Evolutionary conservation across 2,888 invertebrate genomes (phyloP).

Genomic region (Polymixis flavicincta): DNA sequence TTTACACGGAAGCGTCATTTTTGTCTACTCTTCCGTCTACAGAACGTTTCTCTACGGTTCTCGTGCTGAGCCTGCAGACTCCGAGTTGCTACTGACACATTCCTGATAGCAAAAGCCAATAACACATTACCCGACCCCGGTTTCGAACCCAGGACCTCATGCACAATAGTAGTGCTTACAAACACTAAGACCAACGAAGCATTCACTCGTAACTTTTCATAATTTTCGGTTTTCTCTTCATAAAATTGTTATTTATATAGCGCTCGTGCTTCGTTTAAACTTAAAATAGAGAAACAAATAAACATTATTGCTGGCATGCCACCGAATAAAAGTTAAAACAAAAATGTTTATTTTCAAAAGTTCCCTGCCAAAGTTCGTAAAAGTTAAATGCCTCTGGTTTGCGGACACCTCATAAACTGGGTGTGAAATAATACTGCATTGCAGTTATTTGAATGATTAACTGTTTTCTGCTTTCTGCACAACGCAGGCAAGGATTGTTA

Average conservation of each 20-base stretch:
- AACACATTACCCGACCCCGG: no score
- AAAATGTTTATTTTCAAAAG: conserved; percentile 41
- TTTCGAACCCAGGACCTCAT: no score
- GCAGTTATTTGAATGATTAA: conserved; percentile 59
- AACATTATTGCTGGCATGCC: neutral
- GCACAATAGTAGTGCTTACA: no score
- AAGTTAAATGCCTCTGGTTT: conserved; percentile 19
- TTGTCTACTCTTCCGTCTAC: no score
- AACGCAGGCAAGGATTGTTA: conserved; percentile 14
- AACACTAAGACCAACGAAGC: no score
- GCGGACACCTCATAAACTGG: conserved; percentile 44
- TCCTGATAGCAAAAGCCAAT: no score
- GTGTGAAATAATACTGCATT: conserved; percentile 62
- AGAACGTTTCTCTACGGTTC: no score
- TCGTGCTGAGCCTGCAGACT: no score
- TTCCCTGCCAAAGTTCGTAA: conserved; percentile 25
- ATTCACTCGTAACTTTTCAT: neutral
- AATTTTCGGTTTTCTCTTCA: neutral
- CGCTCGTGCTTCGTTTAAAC: neutral
- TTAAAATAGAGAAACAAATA: conserved; percentile 17
- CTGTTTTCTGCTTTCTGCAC: conserved; percentile 35
- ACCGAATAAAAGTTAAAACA: conserved; percentile 38
- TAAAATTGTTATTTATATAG: neutral
- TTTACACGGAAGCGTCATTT: no score
- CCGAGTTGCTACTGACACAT: no score